Evolutionary conservation across 1,140 invertebrate species (phyloP), one percentile per base, ranked within the genome.

Genomic region (Bombus haemorrhoidalis): DNA sequence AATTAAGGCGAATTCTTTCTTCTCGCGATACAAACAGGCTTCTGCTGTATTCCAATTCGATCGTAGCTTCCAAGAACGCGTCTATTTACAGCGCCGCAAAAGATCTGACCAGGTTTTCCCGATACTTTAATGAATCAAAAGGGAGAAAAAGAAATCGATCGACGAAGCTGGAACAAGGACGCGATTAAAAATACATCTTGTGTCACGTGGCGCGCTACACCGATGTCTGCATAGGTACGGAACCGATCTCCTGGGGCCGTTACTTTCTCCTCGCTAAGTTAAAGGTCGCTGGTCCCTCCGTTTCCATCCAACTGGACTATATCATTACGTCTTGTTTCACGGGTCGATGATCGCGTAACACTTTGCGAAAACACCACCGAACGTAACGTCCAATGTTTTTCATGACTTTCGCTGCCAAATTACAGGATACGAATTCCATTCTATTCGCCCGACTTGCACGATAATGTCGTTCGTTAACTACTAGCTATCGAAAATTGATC

Each of bases 211-310:
- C n/a, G 18, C 53, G 39, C 43, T 15, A 10, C 22, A n/a, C 39
- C 59, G 28, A n/a, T 13, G 77, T 85, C 77, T 64, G 76, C 39
- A 41, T 4, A 47, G 32, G 3, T 10, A 80, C 83, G 53, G 53
- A 25, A 34, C 41, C 64, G n/a, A 78, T 85, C 81, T 76, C 76
- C 53, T 80, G 62, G 28, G 25, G 34, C 43, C 37, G n/a, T 72
- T 68, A 73, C 83, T 85, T 85, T 85, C 83, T 80, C 76, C 77
- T 18, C 41, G 41, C 3, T 10, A 39, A 47, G 77, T 79, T 79
- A 85, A 85, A 85, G 77, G 77, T 85, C 83, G 69, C 41, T 47
- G 66, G 83, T 84, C 83, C 74, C 82, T 79, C 75, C n/a, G 47
- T 80, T 72, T 73, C 37, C 39, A 62, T 47, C 41, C 34, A 25